Conservation (phyloP, 2,113 vertebrate genomes). For the Grammomys surdaster region DNA sequence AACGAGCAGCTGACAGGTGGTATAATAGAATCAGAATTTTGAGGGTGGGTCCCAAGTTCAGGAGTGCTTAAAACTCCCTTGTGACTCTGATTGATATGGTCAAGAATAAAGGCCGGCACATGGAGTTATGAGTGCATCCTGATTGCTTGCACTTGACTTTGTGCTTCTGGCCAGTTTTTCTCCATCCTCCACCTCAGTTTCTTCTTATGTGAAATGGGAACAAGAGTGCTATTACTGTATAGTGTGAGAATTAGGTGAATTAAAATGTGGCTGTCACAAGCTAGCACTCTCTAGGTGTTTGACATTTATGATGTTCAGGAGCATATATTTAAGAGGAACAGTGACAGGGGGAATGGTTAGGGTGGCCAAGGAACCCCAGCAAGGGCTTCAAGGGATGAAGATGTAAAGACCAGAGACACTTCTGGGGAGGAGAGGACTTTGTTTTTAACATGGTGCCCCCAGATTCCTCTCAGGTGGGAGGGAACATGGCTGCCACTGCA, state of each 20-base stretch:
- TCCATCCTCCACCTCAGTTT: background rate
- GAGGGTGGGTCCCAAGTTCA: background rate
- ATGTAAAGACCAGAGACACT: background rate
- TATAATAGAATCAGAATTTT: background rate
- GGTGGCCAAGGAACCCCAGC: background rate
- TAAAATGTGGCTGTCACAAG: background rate
- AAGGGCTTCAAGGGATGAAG: background rate
- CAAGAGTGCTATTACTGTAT: accelerated
- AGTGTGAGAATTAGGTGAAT: background rate
- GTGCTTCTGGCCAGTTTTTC: background rate
- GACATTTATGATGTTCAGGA: background rate
- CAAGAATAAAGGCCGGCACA: background rate
- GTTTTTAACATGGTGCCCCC: background rate
- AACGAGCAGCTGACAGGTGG: background rate
- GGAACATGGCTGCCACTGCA: background rate
- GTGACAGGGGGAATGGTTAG: background rate
- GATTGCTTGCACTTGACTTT: background rate
- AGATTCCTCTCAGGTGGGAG: background rate
- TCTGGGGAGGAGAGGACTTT: background rate
- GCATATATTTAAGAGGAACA: background rate
- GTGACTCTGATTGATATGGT: no score
- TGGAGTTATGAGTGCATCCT: background rate
- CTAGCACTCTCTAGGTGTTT: background rate
- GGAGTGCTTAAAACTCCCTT: background rate
- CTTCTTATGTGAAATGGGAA: background rate